Base-by-base conservation (phyloP, 2,797 vertebrate genomes). In the Premnoplex brunnescens region DNA sequence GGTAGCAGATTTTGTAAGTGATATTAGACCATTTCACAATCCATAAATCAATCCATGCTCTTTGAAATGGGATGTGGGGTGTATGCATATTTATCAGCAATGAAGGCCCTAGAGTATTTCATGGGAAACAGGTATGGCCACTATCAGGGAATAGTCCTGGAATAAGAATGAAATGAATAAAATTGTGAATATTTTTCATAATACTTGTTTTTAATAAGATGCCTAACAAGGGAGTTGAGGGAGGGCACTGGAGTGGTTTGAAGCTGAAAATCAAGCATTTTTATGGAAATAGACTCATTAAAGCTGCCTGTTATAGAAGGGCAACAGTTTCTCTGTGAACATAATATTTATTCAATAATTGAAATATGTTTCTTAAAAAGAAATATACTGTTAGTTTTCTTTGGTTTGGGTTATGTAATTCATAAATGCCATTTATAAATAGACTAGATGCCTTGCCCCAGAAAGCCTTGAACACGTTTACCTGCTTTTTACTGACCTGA, bases 211-310 rank as follows among this genome's bases (percentile, higher is more conserved):
- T 85, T 91, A 94, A 94, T 93, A 72, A 91, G 48, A 59, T 81
- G 36, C 62, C 41, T 78, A 88, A 62, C 79, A 94, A 86, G 88
- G 76, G 89, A 89, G 27, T 48, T 85, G 64, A 76, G 72, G 73
- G 46, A 68, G 32, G 37, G 32, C 48, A 89, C n/a, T 86, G 59
- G 34, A 56, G 67, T 81, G 55, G 59, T 86, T 93, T 94, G 73
- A 91, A 92, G 73, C 48, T 91, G 82, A 60, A 95, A 94, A 90
- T 69, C 66, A 90, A 78, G 41, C n/a, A 41, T 94, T 96, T 94
- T 94, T 79, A 89, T 93, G 82, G 79, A 95, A 96, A 93, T 85
- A 78, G 63, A 52, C 71, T 91, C 36, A 81, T 89, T 94, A 93
- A 85, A 89, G 34, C 82, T 96, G 62, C 15, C 60, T 85, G 41